Evolutionary conservation across 2,888 invertebrate species (phyloP).

Genomic region (Andricus quercusramuli): DNA sequence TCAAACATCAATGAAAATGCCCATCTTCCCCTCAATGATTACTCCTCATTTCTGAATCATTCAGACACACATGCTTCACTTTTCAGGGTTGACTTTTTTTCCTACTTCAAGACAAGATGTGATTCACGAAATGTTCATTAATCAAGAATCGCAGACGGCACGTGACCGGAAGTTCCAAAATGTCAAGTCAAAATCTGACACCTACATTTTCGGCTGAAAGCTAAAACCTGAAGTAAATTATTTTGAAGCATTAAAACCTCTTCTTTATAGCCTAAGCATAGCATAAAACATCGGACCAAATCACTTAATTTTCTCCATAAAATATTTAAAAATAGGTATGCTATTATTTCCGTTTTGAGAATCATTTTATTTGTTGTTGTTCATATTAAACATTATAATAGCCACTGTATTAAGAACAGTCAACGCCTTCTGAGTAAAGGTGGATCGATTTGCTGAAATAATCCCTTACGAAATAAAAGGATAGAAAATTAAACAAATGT

Average conservation of each 20-base stretch:
- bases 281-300: too few relatives aligned
- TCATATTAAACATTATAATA: not conserved
- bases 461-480: too few relatives aligned
- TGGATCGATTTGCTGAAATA: too few relatives aligned
- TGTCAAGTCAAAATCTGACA: conserved; percentile 40
- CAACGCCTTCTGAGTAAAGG: too few relatives aligned
- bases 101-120: conserved; percentile 4
- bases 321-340: too few relatives aligned
- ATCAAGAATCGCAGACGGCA: conserved; percentile 24
- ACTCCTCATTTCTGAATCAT: conserved; percentile 16
- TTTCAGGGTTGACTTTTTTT: conserved; percentile 8
- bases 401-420: too few relatives aligned
- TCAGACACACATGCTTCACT: conserved; percentile 21
- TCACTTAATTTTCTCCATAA: too few relatives aligned
- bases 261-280: too few relatives aligned
- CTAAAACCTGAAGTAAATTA: not conserved
- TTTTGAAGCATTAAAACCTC: too few relatives aligned
- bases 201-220: not conserved
- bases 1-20: not conserved
- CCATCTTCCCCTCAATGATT: not conserved
- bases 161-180: conserved; percentile 56
- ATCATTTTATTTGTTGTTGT: too few relatives aligned
- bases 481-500: too few relatives aligned
- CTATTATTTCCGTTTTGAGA: too few relatives aligned
- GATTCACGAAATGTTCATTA: conserved; percentile 34